These are phyloP conservation scores for Antechinus flavipes DNA, from an alignment of 2,113 vertebrate genomes.

Conservation along the genomic window DNA sequence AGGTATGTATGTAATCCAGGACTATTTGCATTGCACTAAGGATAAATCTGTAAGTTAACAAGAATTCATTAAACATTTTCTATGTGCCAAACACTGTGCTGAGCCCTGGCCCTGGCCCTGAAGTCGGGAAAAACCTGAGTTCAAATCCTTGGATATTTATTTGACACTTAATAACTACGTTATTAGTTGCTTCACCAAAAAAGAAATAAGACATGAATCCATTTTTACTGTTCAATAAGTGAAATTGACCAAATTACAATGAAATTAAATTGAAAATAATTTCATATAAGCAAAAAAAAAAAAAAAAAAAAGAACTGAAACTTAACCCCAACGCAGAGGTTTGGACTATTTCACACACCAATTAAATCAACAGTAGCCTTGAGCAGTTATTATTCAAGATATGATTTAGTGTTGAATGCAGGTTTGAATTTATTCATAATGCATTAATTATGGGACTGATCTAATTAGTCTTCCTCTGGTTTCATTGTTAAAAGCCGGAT, in stretches of 20 bases:
- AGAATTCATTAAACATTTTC: neutral
- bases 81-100: neutral
- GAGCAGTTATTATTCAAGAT: conserved; percentile 76
- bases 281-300: conserved; percentile 45
- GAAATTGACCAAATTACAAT: conserved; percentile 61
- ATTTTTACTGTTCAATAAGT: conserved; percentile 57
- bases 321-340: conserved; percentile 61
- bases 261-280: conserved; percentile 67
- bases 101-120: no score
- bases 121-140: no score
- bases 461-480: conserved; percentile 77
- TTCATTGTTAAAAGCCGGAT: conserved; percentile 63
- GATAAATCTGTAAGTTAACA: neutral
- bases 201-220: neutral
- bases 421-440: conserved; percentile 81
- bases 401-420: conserved; percentile 80
- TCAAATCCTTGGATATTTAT: no score
- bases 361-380: conserved; percentile 79
- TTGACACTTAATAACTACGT: no score
- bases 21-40: neutral
- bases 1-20: neutral
- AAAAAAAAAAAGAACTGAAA: conserved; percentile 25
- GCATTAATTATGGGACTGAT: conserved; percentile 77
- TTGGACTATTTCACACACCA: conserved; percentile 74
- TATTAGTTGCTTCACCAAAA: no score